Conservation (phyloP, 2,888 invertebrate genomes). For the Patella caerulea region DNA sequence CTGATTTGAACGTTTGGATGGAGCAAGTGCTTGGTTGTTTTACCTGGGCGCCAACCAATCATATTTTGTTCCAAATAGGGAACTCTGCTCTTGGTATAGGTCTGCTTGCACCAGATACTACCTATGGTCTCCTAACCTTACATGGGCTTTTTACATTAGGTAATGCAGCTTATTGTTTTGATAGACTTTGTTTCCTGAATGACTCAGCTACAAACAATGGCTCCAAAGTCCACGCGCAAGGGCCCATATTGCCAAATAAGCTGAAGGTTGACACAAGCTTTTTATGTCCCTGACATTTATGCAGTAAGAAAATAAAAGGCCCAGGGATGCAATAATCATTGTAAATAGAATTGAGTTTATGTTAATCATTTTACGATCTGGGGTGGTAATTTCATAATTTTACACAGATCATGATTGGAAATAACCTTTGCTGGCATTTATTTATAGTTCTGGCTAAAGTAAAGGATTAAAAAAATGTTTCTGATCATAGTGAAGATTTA, state of each 20-base stretch:
- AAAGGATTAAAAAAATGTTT: neutral
- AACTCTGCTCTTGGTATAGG: conserved; percentile 85
- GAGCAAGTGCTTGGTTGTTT: conserved; percentile 72
- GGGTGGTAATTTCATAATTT: no score
- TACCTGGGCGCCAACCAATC: conserved; percentile 83
- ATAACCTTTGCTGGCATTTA: neutral
- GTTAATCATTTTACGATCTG: no score
- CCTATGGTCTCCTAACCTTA: conserved; percentile 86
- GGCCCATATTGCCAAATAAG: no score
- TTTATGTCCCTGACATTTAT: no score
- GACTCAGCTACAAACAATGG: no score
- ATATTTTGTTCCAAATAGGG: conserved; percentile 82
- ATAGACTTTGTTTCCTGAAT: no score
- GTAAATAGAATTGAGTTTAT: no score
- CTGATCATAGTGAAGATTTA: neutral
- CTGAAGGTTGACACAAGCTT: no score
- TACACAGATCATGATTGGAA: no score
- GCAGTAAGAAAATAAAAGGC: no score
- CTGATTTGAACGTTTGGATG: conserved; percentile 18
- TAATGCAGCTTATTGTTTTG: conserved; percentile 71
- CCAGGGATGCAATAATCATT: no score
- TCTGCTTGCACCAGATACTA: conserved; percentile 84
- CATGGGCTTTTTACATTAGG: conserved; percentile 85
- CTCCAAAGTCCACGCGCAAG: no score
- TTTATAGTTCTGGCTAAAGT: neutral